These are phyloP conservation scores for Clarias macrocephalus DNA, from an alignment of 2,113 vertebrate genomes.

Conservation along the genomic window DNA sequence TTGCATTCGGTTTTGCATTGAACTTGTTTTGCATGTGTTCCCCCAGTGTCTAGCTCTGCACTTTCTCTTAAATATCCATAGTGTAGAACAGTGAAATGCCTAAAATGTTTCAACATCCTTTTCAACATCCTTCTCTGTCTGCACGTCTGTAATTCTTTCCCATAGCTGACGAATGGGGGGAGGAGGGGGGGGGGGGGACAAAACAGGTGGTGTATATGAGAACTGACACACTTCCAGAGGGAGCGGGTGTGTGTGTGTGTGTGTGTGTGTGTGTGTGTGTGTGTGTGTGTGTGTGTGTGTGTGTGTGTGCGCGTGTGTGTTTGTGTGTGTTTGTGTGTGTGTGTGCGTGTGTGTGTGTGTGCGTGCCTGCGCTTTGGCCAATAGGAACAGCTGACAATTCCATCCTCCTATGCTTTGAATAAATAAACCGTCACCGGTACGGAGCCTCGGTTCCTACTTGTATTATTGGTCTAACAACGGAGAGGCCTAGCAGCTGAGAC, in stretches of 20 bases:
- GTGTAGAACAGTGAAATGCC: neutral
- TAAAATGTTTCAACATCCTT: neutral
- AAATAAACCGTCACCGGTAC: slow-evolving; percentile 2
- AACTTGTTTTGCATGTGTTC: neutral
- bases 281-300: neutral
- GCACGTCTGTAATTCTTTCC: neutral
- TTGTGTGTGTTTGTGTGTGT: too few relatives aligned
- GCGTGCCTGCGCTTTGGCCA: neutral
- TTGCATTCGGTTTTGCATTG: neutral
- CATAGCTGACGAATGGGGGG: too few relatives aligned
- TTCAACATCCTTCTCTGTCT: neutral
- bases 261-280: neutral
- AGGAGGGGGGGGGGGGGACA: too few relatives aligned
- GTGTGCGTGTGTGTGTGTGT: neutral
- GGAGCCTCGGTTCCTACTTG: neutral
- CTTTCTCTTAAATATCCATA: neutral
- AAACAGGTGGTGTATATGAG: slow-evolving; percentile 28
- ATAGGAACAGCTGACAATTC: slow-evolving; percentile 25
- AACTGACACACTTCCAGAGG: slow-evolving; percentile 26
- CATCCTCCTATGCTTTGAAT: slow-evolving; percentile 30
- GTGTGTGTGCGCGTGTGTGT: too few relatives aligned
- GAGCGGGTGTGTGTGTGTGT: slow-evolving; percentile 3
- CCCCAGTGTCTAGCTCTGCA: too few relatives aligned
- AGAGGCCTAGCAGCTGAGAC: slow-evolving; percentile 58
- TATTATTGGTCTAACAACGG: slow-evolving; percentile 58